A percentile compares a stretch with the other conserved stretches of the same genome.
phyloP scores from a whole-genome alignment of 2,888 invertebrate genomes.

The Patella depressa region DNA sequence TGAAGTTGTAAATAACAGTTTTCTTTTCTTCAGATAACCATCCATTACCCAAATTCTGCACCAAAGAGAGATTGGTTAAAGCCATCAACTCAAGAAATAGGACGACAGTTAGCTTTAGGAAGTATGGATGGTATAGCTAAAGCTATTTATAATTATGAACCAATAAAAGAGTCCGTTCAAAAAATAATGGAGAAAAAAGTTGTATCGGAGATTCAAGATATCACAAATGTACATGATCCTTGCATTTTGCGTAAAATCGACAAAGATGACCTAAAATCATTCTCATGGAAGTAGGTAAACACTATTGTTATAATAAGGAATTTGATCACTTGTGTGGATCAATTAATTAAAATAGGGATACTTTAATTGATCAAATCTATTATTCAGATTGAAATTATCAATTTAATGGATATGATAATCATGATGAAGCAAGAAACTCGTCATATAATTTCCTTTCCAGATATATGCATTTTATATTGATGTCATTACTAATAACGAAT shows the following conservation, averaged over 20 bases:
- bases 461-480: not conserved
- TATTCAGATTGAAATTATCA: not conserved
- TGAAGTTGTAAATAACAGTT: not conserved
- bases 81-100: constrained; percentile 1
- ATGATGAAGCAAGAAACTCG: not conserved
- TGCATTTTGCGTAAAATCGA: not conserved
- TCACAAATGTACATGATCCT: constrained; percentile 1
- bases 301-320: not conserved
- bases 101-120: constrained; percentile 1
- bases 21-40: not conserved
- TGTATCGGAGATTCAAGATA: not conserved
- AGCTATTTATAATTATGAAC: constrained; percentile 3
- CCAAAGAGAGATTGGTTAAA: not conserved
- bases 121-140: constrained; percentile 6
- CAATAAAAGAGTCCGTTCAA: not conserved
- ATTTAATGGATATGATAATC: constrained; percentile 3
- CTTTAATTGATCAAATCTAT: constrained; percentile 1
- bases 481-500: constrained; percentile 1
- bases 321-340: not conserved
- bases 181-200: constrained; percentile 1
- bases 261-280: not conserved
- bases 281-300: not conserved
- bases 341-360: not conserved
- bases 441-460: too few species aligned
- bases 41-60: constrained; percentile 6